Evolutionary conservation across 53 echinoderm and acorn worm genomes (phyloP).

Genomic region (Crossaster papposus): DNA sequence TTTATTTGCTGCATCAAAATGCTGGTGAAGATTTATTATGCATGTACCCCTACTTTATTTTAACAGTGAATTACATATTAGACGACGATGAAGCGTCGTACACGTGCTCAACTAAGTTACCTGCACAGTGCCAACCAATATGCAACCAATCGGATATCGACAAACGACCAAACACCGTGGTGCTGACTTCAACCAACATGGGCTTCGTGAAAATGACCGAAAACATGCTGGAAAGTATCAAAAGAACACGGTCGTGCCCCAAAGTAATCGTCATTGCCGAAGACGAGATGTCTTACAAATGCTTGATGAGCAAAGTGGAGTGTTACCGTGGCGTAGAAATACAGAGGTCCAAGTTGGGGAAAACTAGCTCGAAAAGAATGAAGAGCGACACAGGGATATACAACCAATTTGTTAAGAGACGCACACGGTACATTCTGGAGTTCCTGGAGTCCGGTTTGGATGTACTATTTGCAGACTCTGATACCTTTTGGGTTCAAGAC

Average conservation of each 20-base stretch:
- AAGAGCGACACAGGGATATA: neutral
- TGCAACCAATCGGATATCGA: no score
- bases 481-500: neutral
- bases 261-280: neutral
- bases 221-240: neutral
- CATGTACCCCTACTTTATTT: no score
- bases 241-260: neutral
- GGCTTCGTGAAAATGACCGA: neutral
- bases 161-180: neutral
- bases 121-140: no score
- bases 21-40: no score
- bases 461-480: neutral
- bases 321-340: neutral
- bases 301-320: no score
- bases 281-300: neutral
- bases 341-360: neutral
- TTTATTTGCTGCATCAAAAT: no score
- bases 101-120: no score
- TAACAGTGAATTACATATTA: no score
- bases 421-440: neutral
- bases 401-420: neutral
- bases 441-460: neutral
- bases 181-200: neutral
- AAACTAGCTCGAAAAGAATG: neutral
- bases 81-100: no score